A percentile compares a stretch with the other conserved stretches of the same genome.
phyloP scores from a whole-genome alignment of 2,113 vertebrate species.

The Piprites chloris region DNA sequence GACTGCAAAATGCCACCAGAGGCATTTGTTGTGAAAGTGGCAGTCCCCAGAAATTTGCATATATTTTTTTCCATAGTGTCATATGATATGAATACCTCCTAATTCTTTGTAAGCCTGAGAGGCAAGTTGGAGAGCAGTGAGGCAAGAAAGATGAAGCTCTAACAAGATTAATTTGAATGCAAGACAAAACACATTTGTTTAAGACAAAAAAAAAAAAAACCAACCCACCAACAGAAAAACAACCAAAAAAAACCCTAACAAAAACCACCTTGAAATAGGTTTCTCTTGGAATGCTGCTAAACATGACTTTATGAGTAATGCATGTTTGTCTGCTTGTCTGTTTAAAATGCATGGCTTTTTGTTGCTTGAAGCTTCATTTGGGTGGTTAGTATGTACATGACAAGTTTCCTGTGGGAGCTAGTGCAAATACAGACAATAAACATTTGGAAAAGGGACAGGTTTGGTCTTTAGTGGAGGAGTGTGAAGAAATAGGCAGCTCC shows the following conservation, averaged over 20 bases:
- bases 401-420: background rate
- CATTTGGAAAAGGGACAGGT: background rate
- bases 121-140: background rate
- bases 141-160: background rate
- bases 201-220: background rate
- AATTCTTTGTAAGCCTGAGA: background rate
- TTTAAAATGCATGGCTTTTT: background rate
- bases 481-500: background rate
- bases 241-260: background rate
- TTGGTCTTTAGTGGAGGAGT: background rate
- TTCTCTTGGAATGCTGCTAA: constrained; percentile 57
- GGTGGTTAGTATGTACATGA: background rate
- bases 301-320: constrained; percentile 35
- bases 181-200: constrained; percentile 46
- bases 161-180: constrained; percentile 31
- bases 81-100: background rate
- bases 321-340: background rate
- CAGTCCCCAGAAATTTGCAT: background rate
- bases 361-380: background rate
- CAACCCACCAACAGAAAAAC: background rate
- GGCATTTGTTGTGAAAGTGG: constrained; percentile 14
- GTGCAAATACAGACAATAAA: background rate
- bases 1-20: background rate
- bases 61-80: background rate
- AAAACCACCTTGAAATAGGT: background rate